A percentile compares a stretch with the other conserved stretches of the same genome.
These are phyloP conservation scores for Platycheirus rosarum DNA, from an alignment of 2,888 invertebrate species.

Conservation along the genomic window DNA sequence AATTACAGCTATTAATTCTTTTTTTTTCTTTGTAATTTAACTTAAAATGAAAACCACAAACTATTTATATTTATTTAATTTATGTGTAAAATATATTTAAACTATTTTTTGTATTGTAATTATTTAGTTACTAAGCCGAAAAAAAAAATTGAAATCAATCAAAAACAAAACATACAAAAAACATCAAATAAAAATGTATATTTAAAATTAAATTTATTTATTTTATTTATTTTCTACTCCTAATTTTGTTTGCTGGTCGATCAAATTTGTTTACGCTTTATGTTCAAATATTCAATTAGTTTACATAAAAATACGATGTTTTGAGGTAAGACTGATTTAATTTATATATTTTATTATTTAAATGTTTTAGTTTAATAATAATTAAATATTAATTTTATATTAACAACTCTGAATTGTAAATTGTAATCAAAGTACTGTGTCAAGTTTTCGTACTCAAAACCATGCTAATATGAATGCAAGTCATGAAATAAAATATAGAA, in stretches of 20 bases:
- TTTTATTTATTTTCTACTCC: constrained; percentile 58
- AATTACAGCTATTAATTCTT: constrained; percentile 65
- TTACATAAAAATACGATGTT: constrained; percentile 70
- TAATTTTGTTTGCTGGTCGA: constrained; percentile 58
- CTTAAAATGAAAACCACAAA: constrained; percentile 40
- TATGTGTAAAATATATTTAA: constrained; percentile 76
- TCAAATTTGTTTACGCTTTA: constrained; percentile 66
- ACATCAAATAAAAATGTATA: constrained; percentile 72
- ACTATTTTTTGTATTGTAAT: constrained; percentile 69
- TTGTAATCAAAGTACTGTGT: constrained; percentile 72
- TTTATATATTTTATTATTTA: constrained; percentile 58
- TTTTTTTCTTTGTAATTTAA: constrained; percentile 40
- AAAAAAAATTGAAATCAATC: constrained; percentile 73
- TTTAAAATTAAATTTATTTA: constrained; percentile 66
- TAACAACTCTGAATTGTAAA: constrained; percentile 66
- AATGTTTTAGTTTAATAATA: constrained; percentile 71
- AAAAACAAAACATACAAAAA: constrained; percentile 66
- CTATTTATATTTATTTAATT: constrained; percentile 73
- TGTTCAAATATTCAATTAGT: constrained; percentile 62
- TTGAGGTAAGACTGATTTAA: constrained; percentile 76
- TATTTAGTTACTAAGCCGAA: constrained; percentile 62
- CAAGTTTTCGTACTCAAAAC: constrained; percentile 47
- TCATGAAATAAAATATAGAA: constrained; percentile 72
- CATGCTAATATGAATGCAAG: constrained; percentile 47
- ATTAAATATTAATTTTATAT: constrained; percentile 52